These are phyloP conservation scores for Noctua janthina DNA, from an alignment of 2,888 invertebrate genomes.

Conservation along the genomic window DNA sequence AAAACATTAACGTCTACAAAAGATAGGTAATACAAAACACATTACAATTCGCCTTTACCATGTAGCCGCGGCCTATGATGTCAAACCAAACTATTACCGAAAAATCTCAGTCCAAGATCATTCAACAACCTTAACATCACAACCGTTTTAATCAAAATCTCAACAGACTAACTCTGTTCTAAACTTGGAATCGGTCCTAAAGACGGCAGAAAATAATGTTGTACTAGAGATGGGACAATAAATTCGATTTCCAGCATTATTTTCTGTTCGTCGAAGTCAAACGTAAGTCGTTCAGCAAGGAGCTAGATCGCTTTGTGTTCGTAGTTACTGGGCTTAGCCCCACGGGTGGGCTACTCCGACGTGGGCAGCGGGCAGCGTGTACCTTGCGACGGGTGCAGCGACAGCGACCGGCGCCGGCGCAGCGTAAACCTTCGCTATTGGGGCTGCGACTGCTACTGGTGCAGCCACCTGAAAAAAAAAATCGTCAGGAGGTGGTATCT, in stretches of 20 bases:
- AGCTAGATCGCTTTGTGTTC: slow-evolving; percentile 53
- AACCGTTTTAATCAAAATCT: slow-evolving; percentile 28
- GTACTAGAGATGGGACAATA: neutral
- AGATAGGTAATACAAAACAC: slow-evolving; percentile 34
- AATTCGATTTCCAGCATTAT: slow-evolving; percentile 28
- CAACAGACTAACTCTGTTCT: slow-evolving; percentile 33
- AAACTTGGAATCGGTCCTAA: slow-evolving; percentile 26
- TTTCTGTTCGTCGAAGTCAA: slow-evolving; percentile 21
- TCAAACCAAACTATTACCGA: slow-evolving; percentile 47
- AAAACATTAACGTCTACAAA: slow-evolving; percentile 54
- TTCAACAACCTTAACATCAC: slow-evolving; percentile 11
- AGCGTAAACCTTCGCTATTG: slow-evolving; percentile 77
- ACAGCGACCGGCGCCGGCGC: slow-evolving; percentile 83
- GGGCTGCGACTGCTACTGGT: slow-evolving; percentile 79
- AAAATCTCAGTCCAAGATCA: slow-evolving; percentile 52
- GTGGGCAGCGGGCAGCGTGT: slow-evolving; percentile 72
- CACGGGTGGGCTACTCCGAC: slow-evolving; percentile 81
- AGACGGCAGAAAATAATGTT: slow-evolving; percentile 32
- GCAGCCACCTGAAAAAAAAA: slow-evolving; percentile 62
- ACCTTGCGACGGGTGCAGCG: slow-evolving; percentile 80
- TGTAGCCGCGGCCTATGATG: slow-evolving; percentile 69
- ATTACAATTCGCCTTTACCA: slow-evolving; percentile 65
- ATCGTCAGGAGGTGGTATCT: neutral
- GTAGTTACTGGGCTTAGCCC: slow-evolving; percentile 76
- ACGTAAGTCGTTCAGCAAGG: slow-evolving; percentile 53